Percentiles rank a stretch among this genome's conserved stretches.
Conservation (phyloP, 1,140 invertebrate species). For the Drosophila tani region DNA sequence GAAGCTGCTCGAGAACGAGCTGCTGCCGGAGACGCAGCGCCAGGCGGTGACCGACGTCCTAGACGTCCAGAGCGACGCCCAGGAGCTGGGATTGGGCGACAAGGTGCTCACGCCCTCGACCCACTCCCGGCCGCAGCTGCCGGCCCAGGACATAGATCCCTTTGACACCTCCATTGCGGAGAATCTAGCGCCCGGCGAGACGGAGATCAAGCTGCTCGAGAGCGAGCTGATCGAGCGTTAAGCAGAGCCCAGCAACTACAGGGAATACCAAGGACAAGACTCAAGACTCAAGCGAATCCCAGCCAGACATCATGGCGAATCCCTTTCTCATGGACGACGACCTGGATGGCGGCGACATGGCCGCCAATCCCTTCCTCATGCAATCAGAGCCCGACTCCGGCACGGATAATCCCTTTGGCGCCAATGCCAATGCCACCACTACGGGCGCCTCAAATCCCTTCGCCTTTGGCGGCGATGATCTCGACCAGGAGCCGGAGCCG, state of each 20-base stretch:
- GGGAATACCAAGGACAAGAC: too few relatives aligned
- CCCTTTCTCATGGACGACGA: conserved; percentile 91
- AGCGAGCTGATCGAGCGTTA: conserved; percentile 88
- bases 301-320: conserved; percentile 87
- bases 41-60: conserved; percentile 66
- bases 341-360: conserved; percentile 84
- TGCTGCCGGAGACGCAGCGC: conserved; percentile 70
- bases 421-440: not conserved
- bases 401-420: conserved; percentile 77
- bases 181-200: conserved; percentile 90
- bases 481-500: conserved; percentile 61
- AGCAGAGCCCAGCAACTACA: not conserved
- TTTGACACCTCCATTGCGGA: conserved; percentile 92
- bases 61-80: conserved; percentile 83
- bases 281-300: conserved; percentile 32
- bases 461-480: conserved; percentile 85
- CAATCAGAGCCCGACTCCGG: conserved; percentile 58
- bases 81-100: conserved; percentile 81
- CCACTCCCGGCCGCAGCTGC: conserved; percentile 39
- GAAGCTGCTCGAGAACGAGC: conserved; percentile 87
- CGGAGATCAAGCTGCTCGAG: conserved; percentile 91
- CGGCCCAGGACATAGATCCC: conserved; percentile 87
- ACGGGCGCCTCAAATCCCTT: conserved; percentile 87
- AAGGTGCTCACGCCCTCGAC: conserved; percentile 82
- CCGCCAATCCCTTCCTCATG: conserved; percentile 87